Evolutionary conservation across 1,140 invertebrate genomes (phyloP).

Genomic region (Hyposmocoma kahamanoa): DNA sequence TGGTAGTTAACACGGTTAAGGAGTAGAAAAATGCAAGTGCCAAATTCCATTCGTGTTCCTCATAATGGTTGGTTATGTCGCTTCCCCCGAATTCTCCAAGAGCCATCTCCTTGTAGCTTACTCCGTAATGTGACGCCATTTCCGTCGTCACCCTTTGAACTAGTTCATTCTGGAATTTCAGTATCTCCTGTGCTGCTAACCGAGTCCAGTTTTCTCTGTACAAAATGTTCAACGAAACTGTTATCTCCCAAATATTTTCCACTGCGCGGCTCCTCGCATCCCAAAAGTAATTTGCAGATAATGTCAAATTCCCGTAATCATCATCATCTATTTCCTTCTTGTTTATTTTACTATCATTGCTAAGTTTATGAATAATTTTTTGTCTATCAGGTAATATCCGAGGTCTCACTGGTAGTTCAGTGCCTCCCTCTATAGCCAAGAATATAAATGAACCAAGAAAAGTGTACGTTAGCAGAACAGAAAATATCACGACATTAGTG

Average conservation of each 20-base stretch:
- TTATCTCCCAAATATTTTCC: constrained; percentile 96
- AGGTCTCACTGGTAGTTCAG: constrained; percentile 52
- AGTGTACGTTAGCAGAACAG: constrained; percentile 91
- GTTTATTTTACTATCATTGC: constrained; percentile 37
- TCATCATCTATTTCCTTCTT: constrained; percentile 47
- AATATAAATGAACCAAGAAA: constrained; percentile 94
- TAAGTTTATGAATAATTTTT: constrained; percentile 48
- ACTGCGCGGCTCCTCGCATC: constrained; percentile 84
- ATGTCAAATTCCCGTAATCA: constrained; percentile 57
- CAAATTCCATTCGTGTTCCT: constrained; percentile 91
- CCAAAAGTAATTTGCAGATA: constrained; percentile 68
- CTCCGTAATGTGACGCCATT: constrained; percentile 74
- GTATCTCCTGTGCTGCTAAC: constrained; percentile 67
- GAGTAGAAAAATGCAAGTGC: constrained; percentile 96
- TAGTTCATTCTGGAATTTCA: constrained; percentile 84
- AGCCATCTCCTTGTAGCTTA: constrained; percentile 70
- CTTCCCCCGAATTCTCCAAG: constrained; percentile 57
- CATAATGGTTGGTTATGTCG: constrained; percentile 56
- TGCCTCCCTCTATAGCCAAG: constrained; percentile 86
- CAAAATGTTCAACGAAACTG: constrained; percentile 93
- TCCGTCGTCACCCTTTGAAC: constrained; percentile 86
- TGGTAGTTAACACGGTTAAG: constrained; percentile 95
- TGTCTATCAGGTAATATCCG: constrained; percentile 67
- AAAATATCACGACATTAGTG: constrained; percentile 91
- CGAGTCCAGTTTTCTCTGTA: constrained; percentile 97